Evolutionary conservation across 2,888 invertebrate species (phyloP).

Genomic region (Ormyrus rosae): DNA sequence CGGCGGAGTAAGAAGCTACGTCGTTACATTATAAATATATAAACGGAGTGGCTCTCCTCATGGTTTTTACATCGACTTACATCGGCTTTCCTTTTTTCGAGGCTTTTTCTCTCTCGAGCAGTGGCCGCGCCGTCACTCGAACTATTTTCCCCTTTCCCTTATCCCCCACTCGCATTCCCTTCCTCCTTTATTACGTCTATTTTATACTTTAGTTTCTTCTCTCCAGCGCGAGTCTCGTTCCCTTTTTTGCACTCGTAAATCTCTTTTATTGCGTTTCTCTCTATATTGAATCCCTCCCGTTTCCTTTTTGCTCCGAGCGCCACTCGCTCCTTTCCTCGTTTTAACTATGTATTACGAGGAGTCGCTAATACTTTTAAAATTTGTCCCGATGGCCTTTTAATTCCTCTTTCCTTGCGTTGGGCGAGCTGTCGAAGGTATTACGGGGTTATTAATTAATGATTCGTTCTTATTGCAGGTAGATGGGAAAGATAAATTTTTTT

Average conservation of each 20-base stretch:
- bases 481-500: too few species aligned
- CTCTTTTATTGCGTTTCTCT: slow-evolving; percentile 42
- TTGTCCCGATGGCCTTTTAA: slow-evolving; percentile 6
- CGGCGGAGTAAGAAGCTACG: too few species aligned
- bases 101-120: too few species aligned
- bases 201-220: slow-evolving; percentile 43
- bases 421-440: too few species aligned
- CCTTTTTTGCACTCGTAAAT: slow-evolving; percentile 40
- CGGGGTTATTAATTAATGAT: too few species aligned
- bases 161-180: neutral
- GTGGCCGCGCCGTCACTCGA: neutral
- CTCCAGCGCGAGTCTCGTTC: neutral
- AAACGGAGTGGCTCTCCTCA: neutral
- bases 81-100: neutral
- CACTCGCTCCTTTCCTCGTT: neutral
- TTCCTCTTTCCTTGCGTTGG: neutral
- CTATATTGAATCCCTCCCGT: slow-evolving; percentile 31
- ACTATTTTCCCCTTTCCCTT: neutral
- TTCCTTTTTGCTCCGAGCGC: neutral
- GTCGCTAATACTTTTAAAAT: slow-evolving; percentile 4
- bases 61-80: slow-evolving; percentile 11
- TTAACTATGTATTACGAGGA: neutral
- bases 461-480: too few species aligned
- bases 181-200: slow-evolving; percentile 37
- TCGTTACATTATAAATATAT: neutral